A percentile compares a stretch with the other conserved stretches of the same genome.
phyloP scores from a whole-genome alignment of 2,113 vertebrate species.

The Aleadryas rufinucha region DNA sequence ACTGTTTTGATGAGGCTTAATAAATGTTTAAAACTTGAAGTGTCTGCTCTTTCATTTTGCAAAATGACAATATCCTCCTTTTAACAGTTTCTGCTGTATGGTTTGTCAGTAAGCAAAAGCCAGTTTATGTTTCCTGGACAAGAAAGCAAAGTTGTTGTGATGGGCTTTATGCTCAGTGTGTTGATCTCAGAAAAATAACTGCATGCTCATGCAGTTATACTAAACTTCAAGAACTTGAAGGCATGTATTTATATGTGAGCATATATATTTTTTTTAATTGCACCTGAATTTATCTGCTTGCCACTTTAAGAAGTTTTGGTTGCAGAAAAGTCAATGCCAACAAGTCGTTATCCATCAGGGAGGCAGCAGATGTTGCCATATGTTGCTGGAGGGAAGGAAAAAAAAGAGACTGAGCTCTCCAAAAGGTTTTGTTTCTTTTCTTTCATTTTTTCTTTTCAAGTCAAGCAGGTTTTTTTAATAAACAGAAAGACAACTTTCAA shows the following conservation, averaged over 20 bases:
- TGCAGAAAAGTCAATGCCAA: not conserved
- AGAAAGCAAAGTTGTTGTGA: not conserved
- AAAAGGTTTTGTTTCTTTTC: not conserved
- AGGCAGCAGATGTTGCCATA: not conserved
- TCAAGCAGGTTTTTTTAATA: not conserved
- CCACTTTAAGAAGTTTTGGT: not conserved
- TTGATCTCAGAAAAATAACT: not conserved
- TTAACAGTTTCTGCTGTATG: not conserved
- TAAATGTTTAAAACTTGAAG: constrained; percentile 70
- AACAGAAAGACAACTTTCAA: not conserved
- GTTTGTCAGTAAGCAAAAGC: not conserved
- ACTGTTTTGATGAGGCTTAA: constrained; percentile 62
- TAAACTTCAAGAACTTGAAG: not conserved
- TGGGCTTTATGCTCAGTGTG: not conserved
- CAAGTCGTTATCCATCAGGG: not conserved
- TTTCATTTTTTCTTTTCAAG: not conserved
- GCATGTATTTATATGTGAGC: not conserved
- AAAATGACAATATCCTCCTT: not conserved
- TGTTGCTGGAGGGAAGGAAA: not conserved
- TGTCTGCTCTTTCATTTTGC: not conserved
- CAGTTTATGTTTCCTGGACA: not conserved
- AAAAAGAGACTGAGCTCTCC: not conserved
- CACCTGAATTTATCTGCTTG: not conserved
- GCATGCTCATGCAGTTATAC: not conserved
- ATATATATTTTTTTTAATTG: not conserved